Evolutionary conservation across 2,797 vertebrate genomes (phyloP).

Genomic region (Discoglossus pictus): DNA sequence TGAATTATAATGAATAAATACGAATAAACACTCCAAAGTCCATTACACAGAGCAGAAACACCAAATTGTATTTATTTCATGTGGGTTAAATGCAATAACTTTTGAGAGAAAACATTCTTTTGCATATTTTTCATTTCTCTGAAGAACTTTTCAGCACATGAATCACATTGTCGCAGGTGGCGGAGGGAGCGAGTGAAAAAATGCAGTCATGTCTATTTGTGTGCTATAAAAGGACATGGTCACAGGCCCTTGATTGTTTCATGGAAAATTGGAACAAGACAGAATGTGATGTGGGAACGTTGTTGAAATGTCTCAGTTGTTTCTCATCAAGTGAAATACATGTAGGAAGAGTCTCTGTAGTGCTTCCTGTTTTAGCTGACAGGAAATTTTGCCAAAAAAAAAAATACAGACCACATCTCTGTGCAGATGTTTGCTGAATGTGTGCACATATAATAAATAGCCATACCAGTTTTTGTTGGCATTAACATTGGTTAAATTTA

Average conservation of each 20-base stretch:
- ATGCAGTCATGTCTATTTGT: slow-evolving; percentile 3
- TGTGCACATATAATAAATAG: slow-evolving; percentile 6
- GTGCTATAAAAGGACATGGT: slow-evolving; percentile 14
- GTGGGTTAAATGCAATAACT: slow-evolving; percentile 16
- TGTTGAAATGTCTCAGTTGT: slow-evolving; percentile 53
- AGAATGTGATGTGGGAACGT: slow-evolving; percentile 46
- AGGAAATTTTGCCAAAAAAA: slow-evolving; percentile 33
- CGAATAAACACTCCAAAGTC: slow-evolving; percentile 24
- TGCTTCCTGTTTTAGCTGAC: slow-evolving; percentile 50
- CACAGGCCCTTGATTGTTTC: slow-evolving; percentile 36
- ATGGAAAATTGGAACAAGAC: slow-evolving; percentile 52
- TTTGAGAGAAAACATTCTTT: slow-evolving; percentile 2
- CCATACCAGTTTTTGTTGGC: not conserved
- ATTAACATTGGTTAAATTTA: no score
- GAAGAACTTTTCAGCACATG: not conserved
- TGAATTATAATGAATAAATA: not conserved
- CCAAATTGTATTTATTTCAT: slow-evolving; percentile 23
- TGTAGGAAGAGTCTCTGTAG: slow-evolving; percentile 55
- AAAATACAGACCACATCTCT: slow-evolving; percentile 54
- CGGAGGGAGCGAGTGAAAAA: slow-evolving; percentile 5
- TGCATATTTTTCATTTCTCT: not conserved
- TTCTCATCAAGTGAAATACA: slow-evolving; percentile 46
- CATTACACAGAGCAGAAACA: slow-evolving; percentile 26
- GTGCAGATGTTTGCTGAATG: slow-evolving; percentile 10
- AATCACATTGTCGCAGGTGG: slow-evolving; percentile 19